These are phyloP conservation scores for Meghimatium bilineatum DNA, from an alignment of 2,888 invertebrate genomes.

Conservation along the genomic window DNA sequence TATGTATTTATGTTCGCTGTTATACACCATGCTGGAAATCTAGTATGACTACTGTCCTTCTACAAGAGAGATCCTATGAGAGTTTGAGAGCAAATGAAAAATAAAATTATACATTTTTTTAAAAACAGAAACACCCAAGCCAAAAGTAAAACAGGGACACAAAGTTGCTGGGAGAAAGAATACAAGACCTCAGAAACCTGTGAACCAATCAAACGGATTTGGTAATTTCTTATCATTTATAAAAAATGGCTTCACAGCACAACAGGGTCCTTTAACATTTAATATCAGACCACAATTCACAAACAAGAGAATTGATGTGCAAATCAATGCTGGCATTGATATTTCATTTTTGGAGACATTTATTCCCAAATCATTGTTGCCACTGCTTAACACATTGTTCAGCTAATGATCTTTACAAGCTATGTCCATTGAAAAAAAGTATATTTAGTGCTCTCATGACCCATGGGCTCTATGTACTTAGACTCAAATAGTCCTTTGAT, in stretches of 20 bases:
- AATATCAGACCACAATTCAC: neutral
- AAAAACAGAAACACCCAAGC: neutral
- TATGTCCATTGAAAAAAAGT: too few relatives aligned
- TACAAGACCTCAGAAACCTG: neutral
- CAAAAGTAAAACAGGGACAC: too few relatives aligned
- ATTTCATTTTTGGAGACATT: slow-evolving; percentile 3
- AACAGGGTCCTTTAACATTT: neutral
- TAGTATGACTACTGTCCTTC: too few relatives aligned
- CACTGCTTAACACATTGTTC: neutral
- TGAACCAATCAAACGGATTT: neutral
- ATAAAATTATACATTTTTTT: too few relatives aligned
- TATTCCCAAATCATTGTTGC: neutral
- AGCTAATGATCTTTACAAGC: too few relatives aligned
- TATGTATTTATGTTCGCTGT: too few relatives aligned
- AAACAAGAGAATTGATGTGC: neutral
- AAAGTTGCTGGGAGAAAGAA: neutral
- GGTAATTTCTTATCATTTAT: neutral
- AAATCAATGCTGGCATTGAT: neutral
- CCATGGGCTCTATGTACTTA: too few relatives aligned
- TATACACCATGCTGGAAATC: too few relatives aligned
- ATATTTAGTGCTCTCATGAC: too few relatives aligned
- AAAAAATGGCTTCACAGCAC: neutral
- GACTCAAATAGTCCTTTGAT: too few relatives aligned
- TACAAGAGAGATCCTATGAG: too few relatives aligned
- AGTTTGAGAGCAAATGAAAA: too few relatives aligned